Evolutionary conservation across 2,888 invertebrate species (phyloP).

Genomic region (Rhodophaea formosa): DNA sequence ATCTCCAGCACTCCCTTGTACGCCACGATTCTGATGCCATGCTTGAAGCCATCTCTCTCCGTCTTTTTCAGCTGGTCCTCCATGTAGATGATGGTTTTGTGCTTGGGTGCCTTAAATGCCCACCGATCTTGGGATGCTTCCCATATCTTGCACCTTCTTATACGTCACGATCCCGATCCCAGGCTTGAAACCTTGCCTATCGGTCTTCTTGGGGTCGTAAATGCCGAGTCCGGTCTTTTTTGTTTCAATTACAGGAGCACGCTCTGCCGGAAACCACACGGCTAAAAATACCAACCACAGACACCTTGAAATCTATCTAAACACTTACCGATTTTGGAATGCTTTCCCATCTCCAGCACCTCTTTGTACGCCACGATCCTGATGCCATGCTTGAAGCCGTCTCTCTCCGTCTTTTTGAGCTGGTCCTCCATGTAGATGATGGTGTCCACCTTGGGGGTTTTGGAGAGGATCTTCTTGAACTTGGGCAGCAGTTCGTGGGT

Average conservation of each 20-base stretch:
- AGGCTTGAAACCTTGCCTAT: no score
- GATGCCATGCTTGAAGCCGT: conserved; percentile 87
- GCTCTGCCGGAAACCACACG: no score
- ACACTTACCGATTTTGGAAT: no score
- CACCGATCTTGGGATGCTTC: no score
- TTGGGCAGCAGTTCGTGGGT: conserved; percentile 95
- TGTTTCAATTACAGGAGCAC: no score
- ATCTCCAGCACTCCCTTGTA: conserved; percentile 83
- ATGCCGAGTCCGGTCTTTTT: no score
- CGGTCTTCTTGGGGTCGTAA: no score
- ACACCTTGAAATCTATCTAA: no score
- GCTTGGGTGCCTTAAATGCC: no score
- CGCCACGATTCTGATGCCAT: conserved; percentile 86
- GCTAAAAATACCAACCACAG: no score
- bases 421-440: conserved; percentile 95
- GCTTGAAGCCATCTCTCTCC: conserved; percentile 85
- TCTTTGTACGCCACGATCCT: conserved; percentile 88
- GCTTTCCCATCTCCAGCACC: conserved; percentile 57
- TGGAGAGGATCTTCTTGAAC: conserved; percentile 88
- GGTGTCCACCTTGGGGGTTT: conserved; percentile 88
- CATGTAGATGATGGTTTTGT: conserved; percentile 92
- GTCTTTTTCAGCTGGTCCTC: conserved; percentile 91
- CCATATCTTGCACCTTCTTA: no score
- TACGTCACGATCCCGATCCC: no score
- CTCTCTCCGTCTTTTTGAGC: conserved; percentile 85